These are phyloP conservation scores for Aleiodes alternator DNA, from an alignment of 2,888 invertebrate species.

Conservation along the genomic window DNA sequence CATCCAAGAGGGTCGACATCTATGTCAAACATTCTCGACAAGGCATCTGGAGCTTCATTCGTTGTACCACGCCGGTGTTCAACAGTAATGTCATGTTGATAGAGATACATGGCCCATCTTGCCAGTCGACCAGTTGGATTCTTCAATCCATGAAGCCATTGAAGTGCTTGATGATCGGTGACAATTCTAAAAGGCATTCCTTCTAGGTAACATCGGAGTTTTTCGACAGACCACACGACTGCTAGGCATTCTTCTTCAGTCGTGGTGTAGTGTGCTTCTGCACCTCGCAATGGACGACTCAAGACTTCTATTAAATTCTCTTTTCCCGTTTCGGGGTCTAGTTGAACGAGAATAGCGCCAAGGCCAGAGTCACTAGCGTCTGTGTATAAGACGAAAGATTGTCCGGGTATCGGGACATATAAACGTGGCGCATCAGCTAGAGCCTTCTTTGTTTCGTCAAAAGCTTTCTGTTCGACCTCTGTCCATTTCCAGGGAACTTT, in stretches of 20 bases:
- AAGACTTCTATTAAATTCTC: constrained; percentile 47
- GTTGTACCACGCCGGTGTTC: constrained; percentile 36
- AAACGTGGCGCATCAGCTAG: constrained; percentile 40
- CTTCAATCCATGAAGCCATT: constrained; percentile 52
- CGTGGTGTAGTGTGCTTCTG: constrained; percentile 47
- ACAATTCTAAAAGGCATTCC: constrained; percentile 46
- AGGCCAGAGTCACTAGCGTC: constrained; percentile 52
- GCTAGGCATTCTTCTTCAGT: constrained; percentile 44
- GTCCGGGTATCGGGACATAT: constrained; percentile 45
- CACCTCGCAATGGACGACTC: constrained; percentile 48
- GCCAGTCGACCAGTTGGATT: constrained; percentile 50
- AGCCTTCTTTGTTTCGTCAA: constrained; percentile 40
- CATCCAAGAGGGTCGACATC: constrained; percentile 43
- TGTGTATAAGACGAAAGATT: constrained; percentile 45
- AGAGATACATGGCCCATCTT: constrained; percentile 42
- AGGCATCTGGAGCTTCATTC: constrained; percentile 44
- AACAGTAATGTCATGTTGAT: constrained; percentile 39
- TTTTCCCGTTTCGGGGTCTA: constrained; percentile 37
- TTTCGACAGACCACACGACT: constrained; percentile 24
- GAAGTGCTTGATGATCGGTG: constrained; percentile 49
- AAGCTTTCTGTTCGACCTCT: constrained; percentile 46
- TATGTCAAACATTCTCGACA: constrained; percentile 39
- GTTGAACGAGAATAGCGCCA: constrained; percentile 51
- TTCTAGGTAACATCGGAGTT: constrained; percentile 13
- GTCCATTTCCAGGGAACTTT: constrained; percentile 48